A percentile compares a stretch with the other conserved stretches of the same genome.
phyloP scores from a whole-genome alignment of 2,113 vertebrate species.

The Onychostruthus taczanowskii region DNA sequence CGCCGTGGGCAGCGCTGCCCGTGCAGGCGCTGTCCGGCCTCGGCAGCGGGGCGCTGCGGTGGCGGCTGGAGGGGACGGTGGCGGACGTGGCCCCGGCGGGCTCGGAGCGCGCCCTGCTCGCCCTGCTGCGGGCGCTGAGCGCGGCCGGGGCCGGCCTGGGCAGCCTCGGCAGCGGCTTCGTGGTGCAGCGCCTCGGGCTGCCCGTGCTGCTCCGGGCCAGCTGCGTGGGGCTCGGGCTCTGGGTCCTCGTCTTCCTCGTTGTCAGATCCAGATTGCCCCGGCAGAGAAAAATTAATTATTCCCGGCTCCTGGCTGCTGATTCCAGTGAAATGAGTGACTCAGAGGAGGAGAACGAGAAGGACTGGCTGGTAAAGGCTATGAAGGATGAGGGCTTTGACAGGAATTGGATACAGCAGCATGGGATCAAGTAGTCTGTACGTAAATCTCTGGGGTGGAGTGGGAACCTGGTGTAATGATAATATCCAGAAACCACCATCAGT shows the following conservation, averaged over 20 bases:
- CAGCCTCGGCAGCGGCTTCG: slow-evolving; percentile 79
- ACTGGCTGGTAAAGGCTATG: slow-evolving; percentile 89
- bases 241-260: slow-evolving; percentile 75
- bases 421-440: neutral
- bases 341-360: slow-evolving; percentile 80
- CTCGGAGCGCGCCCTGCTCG: slow-evolving; percentile 73
- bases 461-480: neutral
- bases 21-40: slow-evolving; percentile 77
- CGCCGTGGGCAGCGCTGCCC: slow-evolving; percentile 77
- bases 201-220: slow-evolving; percentile 70
- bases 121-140: slow-evolving; percentile 69
- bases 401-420: neutral
- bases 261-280: slow-evolving; percentile 78
- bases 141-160: slow-evolving; percentile 77
- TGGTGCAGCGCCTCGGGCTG: slow-evolving; percentile 68
- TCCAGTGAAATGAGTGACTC: slow-evolving; percentile 84
- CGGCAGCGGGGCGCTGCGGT: slow-evolving; percentile 79
- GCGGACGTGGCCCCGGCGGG: slow-evolving; percentile 77
- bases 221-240: slow-evolving; percentile 65
- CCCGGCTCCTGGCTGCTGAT: slow-evolving; percentile 79
- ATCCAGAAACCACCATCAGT: neutral
- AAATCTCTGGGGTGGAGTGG: neutral
- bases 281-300: slow-evolving; percentile 86
- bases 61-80: slow-evolving; percentile 71
- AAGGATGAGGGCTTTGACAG: slow-evolving; percentile 66